Base-by-base conservation (phyloP, 2,113 vertebrate genomes). In the Tragelaphus strepsiceros region DNA sequence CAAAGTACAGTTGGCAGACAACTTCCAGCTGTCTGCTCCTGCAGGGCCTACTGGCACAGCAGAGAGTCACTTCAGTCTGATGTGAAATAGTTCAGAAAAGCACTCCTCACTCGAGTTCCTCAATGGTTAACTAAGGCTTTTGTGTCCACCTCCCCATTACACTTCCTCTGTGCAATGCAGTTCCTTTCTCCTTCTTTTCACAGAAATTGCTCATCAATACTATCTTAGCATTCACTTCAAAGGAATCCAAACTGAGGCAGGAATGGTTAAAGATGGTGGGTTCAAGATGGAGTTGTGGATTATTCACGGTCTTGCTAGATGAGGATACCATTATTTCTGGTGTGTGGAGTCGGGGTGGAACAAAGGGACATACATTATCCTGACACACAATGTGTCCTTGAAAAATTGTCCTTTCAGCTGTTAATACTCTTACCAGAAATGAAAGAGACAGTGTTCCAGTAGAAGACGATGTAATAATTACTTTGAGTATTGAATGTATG, bases 271-370 rank as follows among this genome's bases (percentile, higher is more conserved):
- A 58, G 13, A 90, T 22, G 30, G 16, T 46, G 32, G 26, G 6
- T 43, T 77, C n/a, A 46, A 53, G 35, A 56, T 67, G 32, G 67
- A 17, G 1, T 58, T 62, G 26, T 46, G 11, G 7, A n/a, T 64
- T 78, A 53, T 26, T 59, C 39, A 67, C 21, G 32, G 1, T 51
- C 32, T 22, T 82, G 1, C 30, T 77, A 28, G 7, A 64, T 89
- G 46, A 92, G 0, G 12, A 53, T 12, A 12, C 21, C 5, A 39
- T 74, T 59, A 77, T 28, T 77, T 7, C 17, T 58, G 12, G 28
- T 53, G 12, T 13, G 6, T 11, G 15, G 6, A 26, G 8, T 9
- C 0, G 2, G 5, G 28, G 14, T 24, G 14, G 4, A 13, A 67
- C 12, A 56, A 46, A n/a, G 24, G 10, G 35, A 6, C n/a, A 71